Percentiles rank a stretch among this genome's conserved stretches.
These are phyloP conservation scores for Drosophila nr. perissopoda DNA, from an alignment of 2,888 invertebrate genomes.

Conservation along the genomic window DNA sequence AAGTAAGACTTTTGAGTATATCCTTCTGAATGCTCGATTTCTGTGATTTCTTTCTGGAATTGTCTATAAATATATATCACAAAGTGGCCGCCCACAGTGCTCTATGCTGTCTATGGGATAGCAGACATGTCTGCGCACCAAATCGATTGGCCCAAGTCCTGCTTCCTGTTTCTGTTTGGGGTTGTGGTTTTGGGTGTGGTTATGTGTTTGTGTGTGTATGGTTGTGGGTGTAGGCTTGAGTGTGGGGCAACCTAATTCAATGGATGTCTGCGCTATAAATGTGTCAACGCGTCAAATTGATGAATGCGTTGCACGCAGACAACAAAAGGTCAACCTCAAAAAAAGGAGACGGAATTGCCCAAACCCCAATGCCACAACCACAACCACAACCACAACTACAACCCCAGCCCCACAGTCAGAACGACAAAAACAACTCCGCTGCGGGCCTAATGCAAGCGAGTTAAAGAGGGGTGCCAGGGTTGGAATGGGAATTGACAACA, in stretches of 20 bases:
- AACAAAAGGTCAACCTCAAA: constrained; percentile 53
- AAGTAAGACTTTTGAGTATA: not conserved
- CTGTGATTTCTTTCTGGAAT: not conserved
- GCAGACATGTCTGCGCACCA: constrained; percentile 52
- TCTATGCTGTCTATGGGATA: not conserved
- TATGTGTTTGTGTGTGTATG: not conserved
- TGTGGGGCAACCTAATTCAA: constrained; percentile 51
- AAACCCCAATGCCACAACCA: not conserved
- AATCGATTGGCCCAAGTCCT: constrained; percentile 38
- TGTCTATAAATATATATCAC: not conserved
- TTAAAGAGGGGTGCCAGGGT: constrained; percentile 43
- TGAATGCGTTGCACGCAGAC: constrained; percentile 52
- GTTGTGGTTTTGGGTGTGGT: not conserved
- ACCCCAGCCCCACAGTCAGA: not conserved
- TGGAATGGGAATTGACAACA: constrained; percentile 56
- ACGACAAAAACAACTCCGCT: not conserved
- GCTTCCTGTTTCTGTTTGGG: not conserved
- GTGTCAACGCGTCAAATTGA: constrained; percentile 74
- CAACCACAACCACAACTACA: not conserved
- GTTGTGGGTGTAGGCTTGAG: not conserved
- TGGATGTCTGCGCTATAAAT: constrained; percentile 62
- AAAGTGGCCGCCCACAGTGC: not conserved
- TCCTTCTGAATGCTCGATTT: not conserved
- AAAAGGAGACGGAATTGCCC: not conserved
- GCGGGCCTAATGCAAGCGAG: constrained; percentile 37